Evolutionary conservation across 2,113 vertebrate genomes (phyloP), one percentile per base, ranked within the genome.

Genomic region (Argyrosomus japonicus): DNA sequence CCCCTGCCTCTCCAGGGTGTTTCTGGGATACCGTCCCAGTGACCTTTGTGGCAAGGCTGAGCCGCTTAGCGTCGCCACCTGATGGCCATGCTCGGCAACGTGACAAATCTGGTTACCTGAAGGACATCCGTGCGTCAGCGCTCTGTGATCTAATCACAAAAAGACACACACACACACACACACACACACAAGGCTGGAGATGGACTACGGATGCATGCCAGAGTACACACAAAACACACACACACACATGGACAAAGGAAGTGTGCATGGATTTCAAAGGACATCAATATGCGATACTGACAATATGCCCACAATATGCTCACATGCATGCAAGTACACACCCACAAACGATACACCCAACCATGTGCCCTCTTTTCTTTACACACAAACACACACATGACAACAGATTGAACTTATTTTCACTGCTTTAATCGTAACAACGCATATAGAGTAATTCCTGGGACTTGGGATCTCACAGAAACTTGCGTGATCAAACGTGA

Each of bases 71-170:
- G 57, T 58, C 71, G 63, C 89, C 89, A 83, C 92, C 92, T 84
- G 88, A 93, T 90, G 92, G 88, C 81, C 65, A 40, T 19, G 11
- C 84, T 84, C 68, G 86, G 86, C 89, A 62, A 53, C 10, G 63
- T 78, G 87, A 92, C 92, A 90, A 92, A 93, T 91, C 88, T 89
- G 84, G 81, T 91, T 92, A 93, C 88, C 89, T 93, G 91, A 93
- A 94, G 91, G 90, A 90, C 93, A 84, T 89, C 77, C 75, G 57
- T 87, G 89, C 67, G 21, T 88, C 87, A 83, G 84, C 45, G 25
- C 73, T 75, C 56, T 53, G 25, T 85, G 79, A 91, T 91, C 57
- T 75, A 77, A 89, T 91, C 67, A 62, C 6, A 45, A 13, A 57
- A 61, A 63, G 60, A 68, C 45, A 60, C 61, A 53, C 48, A 61